Percentiles rank a stretch among this genome's conserved stretches.
These are phyloP conservation scores for Koerneria pararmatus DNA, from an alignment of 2,888 invertebrate genomes.

Conservation along the genomic window DNA sequence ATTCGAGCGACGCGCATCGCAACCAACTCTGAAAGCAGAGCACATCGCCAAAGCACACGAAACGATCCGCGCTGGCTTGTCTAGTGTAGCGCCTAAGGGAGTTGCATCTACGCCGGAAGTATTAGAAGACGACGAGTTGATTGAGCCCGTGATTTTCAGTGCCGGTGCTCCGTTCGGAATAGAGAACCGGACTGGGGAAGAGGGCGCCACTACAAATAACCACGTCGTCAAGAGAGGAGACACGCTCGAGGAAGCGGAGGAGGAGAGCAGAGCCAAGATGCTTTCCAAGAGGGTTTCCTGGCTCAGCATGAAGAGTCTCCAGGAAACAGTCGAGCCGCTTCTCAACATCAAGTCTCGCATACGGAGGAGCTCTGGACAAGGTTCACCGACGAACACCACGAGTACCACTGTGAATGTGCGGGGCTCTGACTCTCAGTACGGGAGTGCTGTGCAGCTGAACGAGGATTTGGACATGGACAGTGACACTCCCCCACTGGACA, in stretches of 20 bases:
- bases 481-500: conserved; percentile 57
- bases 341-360: conserved; percentile 23
- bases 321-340: conserved; percentile 39
- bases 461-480: conserved; percentile 48
- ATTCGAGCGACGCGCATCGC: conserved; percentile 52
- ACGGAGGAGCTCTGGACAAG: conserved; percentile 16
- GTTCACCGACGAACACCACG: conserved; percentile 21
- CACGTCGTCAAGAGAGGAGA: no score
- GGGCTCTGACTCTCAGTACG: conserved; percentile 39
- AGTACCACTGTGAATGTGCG: conserved; percentile 29
- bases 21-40: conserved; percentile 40
- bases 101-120: not conserved
- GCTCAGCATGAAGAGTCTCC: conserved; percentile 57
- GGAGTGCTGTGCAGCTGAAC: conserved; percentile 38
- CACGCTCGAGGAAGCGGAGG: not conserved
- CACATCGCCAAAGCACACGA: conserved; percentile 16
- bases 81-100: not conserved
- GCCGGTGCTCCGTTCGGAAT: conserved; percentile 13
- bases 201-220: not conserved
- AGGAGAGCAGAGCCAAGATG: conserved; percentile 41
- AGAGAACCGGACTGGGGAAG: not conserved
- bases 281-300: conserved; percentile 55
- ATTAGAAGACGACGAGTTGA: no score
- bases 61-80: not conserved
- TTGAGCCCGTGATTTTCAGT: no score